Evolutionary conservation across 2,888 invertebrate species (phyloP).

Genomic region (Cylloceria caligata): DNA sequence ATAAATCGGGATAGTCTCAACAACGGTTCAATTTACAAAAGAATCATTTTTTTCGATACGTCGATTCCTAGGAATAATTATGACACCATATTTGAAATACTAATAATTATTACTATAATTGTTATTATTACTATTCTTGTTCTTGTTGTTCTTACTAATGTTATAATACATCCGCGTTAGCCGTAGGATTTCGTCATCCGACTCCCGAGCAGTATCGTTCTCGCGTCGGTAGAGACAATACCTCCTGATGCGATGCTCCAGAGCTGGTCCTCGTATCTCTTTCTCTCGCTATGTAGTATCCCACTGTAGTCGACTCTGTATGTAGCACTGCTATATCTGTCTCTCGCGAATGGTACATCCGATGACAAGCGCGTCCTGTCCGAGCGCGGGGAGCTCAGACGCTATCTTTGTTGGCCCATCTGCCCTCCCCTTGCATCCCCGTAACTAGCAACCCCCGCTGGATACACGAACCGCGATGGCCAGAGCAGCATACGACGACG

Average conservation of each 20-base stretch:
- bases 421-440: slow-evolving; percentile 60
- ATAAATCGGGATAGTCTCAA: neutral
- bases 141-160: neutral
- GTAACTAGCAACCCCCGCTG: slow-evolving; percentile 59
- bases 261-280: slow-evolving; percentile 29
- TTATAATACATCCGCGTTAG: slow-evolving; percentile 14
- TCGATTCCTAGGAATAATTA: too few relatives aligned
- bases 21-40: too few relatives aligned
- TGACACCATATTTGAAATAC: too few relatives aligned
- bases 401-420: slow-evolving; percentile 79
- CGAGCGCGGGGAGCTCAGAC: slow-evolving; percentile 74
- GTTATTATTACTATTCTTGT: slow-evolving; percentile 10
- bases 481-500: slow-evolving; percentile 67
- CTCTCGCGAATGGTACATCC: slow-evolving; percentile 66
- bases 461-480: slow-evolving; percentile 20
- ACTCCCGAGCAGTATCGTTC: slow-evolving; percentile 46
- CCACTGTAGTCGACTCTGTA: slow-evolving; percentile 45
- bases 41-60: neutral
- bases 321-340: slow-evolving; percentile 66
- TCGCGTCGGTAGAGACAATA: slow-evolving; percentile 57
- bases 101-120: neutral
- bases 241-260: slow-evolving; percentile 30
- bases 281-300: slow-evolving; percentile 16
- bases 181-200: slow-evolving; percentile 41
- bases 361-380: slow-evolving; percentile 75